Evolutionary conservation across 1,140 invertebrate species (phyloP), one percentile per base, ranked within the genome.

Genomic region (Drosophila navojoa): DNA sequence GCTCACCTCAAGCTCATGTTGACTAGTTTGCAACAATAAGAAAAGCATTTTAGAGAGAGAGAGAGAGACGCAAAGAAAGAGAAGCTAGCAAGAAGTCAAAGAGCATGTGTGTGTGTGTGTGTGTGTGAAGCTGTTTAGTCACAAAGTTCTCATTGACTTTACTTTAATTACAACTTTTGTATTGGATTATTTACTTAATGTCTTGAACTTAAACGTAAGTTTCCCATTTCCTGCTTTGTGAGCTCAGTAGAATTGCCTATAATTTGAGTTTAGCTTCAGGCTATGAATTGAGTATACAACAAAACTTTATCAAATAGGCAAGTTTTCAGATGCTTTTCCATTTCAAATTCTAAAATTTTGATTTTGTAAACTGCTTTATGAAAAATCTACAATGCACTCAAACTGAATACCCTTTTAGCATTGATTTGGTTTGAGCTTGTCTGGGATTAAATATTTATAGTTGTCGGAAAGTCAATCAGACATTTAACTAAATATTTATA

Each of bases 141-240:
- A 45, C 25, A 29, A 47, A 47, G 25, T 45, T 45, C 27, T 15
- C 15, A 45, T 32, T 42, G 15, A 15, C 19, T 25, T 59, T 32
- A 59, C 57, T 59, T 45, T 59, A 59, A 59, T 59, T 59, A 59
- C 44, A 59, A 47, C 42, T 59, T 59, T 47, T 47, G 57, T 15
- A 47, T 59, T 47, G 19, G 57, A 32, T 47, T 59, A 47, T 47
- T 47, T 32, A 15, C 42, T n/a, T 45, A 47, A 22, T n/a, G 57
- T 13, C 42, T 6, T 22, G 19, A 59, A 47, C 25, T 29, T 5
- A 47, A 47, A 59, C 57, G 19, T 11, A 19, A 45, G 40, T 45
- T 58, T n/a, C 25, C 19, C 15, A 15, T 44, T 25, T 27, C 38
- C n/a, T 19, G 40, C 6, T 32, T 32, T 32, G 42, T 27, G 11